Percentiles rank a stretch among this genome's conserved stretches.
Evolutionary conservation across 2,888 invertebrate species (phyloP).

Genomic region (Acrobasis consociella): DNA sequence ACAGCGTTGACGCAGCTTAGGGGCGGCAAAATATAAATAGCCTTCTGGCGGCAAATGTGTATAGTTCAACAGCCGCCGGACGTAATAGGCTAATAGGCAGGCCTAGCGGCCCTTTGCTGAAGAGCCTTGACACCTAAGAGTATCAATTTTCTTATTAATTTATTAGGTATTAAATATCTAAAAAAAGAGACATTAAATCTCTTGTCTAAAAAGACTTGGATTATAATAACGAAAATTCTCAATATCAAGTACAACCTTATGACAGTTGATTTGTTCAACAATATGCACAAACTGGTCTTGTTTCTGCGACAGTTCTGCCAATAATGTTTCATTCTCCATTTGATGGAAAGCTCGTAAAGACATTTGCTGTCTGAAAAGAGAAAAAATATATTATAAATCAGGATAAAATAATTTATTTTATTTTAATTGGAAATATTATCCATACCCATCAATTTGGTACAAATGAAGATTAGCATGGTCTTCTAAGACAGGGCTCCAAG

Average conservation of each 20-base stretch:
- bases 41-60: too few species aligned
- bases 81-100: too few species aligned
- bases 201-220: too few species aligned
- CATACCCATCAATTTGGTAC: conserved; percentile 87
- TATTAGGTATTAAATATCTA: too few species aligned
- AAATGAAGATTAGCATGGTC: conserved; percentile 95
- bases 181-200: too few species aligned
- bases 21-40: too few species aligned
- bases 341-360: conserved; percentile 91
- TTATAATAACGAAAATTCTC: conserved; percentile 25
- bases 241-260: conserved; percentile 51
- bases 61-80: too few species aligned
- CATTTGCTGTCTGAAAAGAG: conserved; percentile 83
- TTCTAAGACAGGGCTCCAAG: conserved; percentile 95
- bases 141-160: too few species aligned
- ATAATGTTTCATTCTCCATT: conserved; percentile 94
- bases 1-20: too few species aligned
- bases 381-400: background rate
- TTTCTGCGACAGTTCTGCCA: conserved; percentile 88
- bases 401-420: background rate
- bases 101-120: too few species aligned
- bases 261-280: conserved; percentile 90
- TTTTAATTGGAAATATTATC: conserved; percentile 3
- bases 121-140: too few species aligned
- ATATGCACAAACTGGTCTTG: conserved; percentile 88